Conservation (phyloP, 2,113 vertebrate genomes). For the Asarcornis scutulata region DNA sequence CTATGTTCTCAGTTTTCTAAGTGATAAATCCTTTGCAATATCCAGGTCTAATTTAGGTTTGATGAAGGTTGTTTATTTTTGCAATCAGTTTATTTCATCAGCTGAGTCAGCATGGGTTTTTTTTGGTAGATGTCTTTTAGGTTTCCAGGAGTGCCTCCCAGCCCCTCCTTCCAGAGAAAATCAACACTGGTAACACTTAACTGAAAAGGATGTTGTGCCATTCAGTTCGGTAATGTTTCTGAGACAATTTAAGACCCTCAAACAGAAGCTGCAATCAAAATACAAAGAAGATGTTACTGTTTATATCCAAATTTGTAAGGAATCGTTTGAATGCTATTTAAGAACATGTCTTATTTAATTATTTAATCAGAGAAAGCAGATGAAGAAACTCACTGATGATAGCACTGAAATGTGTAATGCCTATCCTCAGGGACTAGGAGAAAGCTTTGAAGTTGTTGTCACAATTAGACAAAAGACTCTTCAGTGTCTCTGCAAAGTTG, state of each 20-base stretch:
- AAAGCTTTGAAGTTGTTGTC: slow-evolving; percentile 9
- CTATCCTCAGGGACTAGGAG: background rate
- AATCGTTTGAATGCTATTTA: background rate
- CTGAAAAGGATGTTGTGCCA: background rate
- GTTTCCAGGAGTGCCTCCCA: background rate
- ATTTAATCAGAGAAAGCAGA: background rate
- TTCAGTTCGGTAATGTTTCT: background rate
- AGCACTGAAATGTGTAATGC: background rate
- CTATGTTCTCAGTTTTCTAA: background rate
- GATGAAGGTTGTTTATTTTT: background rate
- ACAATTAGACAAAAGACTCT: background rate
- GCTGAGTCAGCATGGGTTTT: accelerated
- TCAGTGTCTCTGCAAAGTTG: background rate
- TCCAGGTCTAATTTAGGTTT: background rate
- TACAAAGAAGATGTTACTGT: background rate
- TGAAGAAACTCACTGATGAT: background rate
- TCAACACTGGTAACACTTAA: background rate
- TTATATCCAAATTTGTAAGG: background rate
- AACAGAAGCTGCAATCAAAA: background rate
- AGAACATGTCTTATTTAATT: background rate
- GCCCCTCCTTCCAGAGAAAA: background rate
- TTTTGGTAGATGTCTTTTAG: background rate
- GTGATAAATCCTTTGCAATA: background rate
- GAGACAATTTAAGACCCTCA: background rate
- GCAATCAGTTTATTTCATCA: background rate